These are phyloP conservation scores for Beroe ovata DNA, from an alignment of 37 sponge, comb jelly and placozoan species.

Conservation along the genomic window DNA sequence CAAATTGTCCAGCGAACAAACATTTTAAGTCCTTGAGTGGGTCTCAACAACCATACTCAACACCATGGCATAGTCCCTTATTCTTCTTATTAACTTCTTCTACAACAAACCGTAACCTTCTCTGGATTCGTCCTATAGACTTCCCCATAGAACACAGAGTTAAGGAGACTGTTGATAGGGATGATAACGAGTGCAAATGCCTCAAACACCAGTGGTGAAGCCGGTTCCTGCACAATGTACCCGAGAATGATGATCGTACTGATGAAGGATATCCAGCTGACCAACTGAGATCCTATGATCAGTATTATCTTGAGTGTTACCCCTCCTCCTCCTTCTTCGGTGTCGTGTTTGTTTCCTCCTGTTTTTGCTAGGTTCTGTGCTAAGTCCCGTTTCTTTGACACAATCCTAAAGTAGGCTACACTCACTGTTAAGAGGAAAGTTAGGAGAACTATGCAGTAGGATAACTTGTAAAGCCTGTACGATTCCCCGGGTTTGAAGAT, in stretches of 20 bases:
- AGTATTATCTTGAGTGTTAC: not conserved
- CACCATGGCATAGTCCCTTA: too few species aligned
- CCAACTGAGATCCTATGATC: slow-evolving; percentile 12
- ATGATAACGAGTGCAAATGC: not conserved
- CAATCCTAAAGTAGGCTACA: not conserved
- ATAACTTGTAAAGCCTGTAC: not conserved
- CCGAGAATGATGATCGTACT: not conserved
- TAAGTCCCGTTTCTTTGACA: not conserved
- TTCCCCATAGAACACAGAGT: slow-evolving; percentile 4
- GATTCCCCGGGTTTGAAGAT: slow-evolving; percentile 23
- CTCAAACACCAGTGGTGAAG: slow-evolving; percentile 3
- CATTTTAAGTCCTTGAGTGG: not conserved
- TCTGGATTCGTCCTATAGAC: not conserved
- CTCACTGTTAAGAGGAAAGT: not conserved
- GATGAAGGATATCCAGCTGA: slow-evolving; percentile 7
- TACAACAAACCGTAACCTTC: too few species aligned
- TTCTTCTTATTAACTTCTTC: too few species aligned
- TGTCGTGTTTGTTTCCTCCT: too few species aligned
- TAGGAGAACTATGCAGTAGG: not conserved
- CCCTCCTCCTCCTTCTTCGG: not conserved
- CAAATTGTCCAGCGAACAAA: not conserved
- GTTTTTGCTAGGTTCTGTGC: not conserved
- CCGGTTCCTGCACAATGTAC: not conserved
- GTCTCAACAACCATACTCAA: too few species aligned
- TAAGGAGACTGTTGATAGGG: slow-evolving; percentile 2